Evolutionary conservation across 2,113 vertebrate genomes (phyloP).

Genomic region (Podarcis raffonei): DNA sequence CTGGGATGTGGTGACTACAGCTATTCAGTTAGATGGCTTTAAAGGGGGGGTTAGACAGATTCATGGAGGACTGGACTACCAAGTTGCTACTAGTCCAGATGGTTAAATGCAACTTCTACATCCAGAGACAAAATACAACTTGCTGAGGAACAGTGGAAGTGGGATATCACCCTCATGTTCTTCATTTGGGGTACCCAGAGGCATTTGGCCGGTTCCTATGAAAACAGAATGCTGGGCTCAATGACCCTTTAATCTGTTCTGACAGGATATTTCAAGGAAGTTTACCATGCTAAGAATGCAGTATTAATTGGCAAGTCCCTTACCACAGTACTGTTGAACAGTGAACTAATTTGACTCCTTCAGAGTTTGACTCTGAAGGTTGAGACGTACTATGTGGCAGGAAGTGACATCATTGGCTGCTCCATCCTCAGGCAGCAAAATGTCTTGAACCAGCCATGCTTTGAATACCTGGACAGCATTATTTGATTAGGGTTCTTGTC

Average conservation of each 20-base stretch:
- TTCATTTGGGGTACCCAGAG: too few species aligned
- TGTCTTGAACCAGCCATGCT: too few species aligned
- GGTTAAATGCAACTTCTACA: not conserved
- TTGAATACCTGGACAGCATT: not conserved
- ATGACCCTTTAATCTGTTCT: not conserved
- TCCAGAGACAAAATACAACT: too few species aligned
- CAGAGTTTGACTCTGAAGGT: not conserved
- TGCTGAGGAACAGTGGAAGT: not conserved
- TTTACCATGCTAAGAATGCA: not conserved
- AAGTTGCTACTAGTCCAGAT: not conserved
- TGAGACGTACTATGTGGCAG: too few species aligned
- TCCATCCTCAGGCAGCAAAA: too few species aligned
- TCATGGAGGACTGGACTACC: not conserved
- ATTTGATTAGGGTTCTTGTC: not conserved
- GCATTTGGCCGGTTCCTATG: too few species aligned
- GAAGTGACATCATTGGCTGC: too few species aligned
- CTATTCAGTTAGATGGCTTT: not conserved
- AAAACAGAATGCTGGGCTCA: too few species aligned
- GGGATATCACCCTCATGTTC: not conserved
- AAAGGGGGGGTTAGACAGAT: not conserved
- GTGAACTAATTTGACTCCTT: not conserved
- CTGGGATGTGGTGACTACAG: not conserved
- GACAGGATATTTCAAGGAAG: not conserved
- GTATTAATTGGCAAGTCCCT: too few species aligned
- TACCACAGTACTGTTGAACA: not conserved